Evolutionary conservation across 2,113 vertebrate genomes (phyloP), one percentile per base, ranked within the genome.

Genomic region (Actenoides lindsayi): DNA sequence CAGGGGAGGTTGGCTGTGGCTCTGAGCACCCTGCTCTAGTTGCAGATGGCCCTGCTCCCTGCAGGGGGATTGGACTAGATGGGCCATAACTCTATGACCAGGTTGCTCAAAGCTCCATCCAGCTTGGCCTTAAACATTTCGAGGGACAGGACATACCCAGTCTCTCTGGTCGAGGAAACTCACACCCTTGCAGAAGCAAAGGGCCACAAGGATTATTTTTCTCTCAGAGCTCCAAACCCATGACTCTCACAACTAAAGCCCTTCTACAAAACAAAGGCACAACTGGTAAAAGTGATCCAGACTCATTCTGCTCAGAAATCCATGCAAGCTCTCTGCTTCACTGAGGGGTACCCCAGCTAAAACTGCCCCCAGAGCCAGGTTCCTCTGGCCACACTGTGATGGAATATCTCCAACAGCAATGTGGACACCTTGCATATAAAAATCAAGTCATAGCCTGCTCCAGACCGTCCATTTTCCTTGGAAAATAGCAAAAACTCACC

Each of bases 401-500:
- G 18, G 57, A 67, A 35, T 57, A 69, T 73, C 39, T 30, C 16
- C 11, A 31, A 54, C 27, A 25, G 27, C 3, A 1, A 83, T 60
- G 35, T 7, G 21, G 90, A 93, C 86, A 41, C 12, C 8, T 12
- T 85, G 21, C 14, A 30, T 4, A 20, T 44, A 88, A 91, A 91
- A 62, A n/a, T 1, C 60, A 56, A 76, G 44, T 30, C 51, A 27
- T 5, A 67, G 37, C n/a, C 41, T 68, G 6, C 24, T 71, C 37
- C 3, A 13, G 17, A 56, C 5, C n/a, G 56, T 46, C 18, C 9
- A 28, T 48, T 51, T 68, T 89, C 27, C 16, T 35, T 48, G 53
- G 18, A 37, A 23, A 25, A 67, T 0, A 48, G 30, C 27, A 27
- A 17, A n/a, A 68, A 98, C 98, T 98, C 82, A 99, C 99, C 97